Base-by-base conservation (phyloP, 2,888 invertebrate species). In the Thumatha senex region DNA sequence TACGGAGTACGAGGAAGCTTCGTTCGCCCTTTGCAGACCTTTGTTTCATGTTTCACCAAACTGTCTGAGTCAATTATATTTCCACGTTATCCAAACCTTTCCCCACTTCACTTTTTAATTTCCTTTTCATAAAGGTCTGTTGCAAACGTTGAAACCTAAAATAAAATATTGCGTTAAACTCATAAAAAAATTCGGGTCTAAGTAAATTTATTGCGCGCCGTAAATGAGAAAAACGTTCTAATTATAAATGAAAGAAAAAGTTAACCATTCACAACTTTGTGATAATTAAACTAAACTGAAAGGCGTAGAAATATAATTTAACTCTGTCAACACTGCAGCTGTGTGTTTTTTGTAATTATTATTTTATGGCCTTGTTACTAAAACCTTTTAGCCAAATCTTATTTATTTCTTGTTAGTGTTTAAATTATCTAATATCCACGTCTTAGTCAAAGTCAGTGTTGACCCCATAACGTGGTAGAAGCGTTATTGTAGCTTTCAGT, bases 21-120 rank as follows among this genome's bases (percentile, higher is more conserved):
- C 79, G 83, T 78, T 78, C 84, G 86, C 86, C 86, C 84, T 88
- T 86, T 83, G 63, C 74, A 72, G 76, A 82, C 83, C 86, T 84
- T 89, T 89, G 89, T 89, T 85, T 81, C 77, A 72, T 72, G 89
- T 89, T 85, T 81, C 77, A 72, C 72, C 66, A 69, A 71, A 74
- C 73, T 70, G 72, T 72, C 61, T 56, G 56, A 54, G 58, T 60
- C 67, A 67, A 71, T 76, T 73, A 73, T 69, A 62, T 64, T 69
- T 63, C 63, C 67, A 64, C 65, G 66, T 71, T 66, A 63, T 70
- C 60, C 58, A 64, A 61, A 67, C 65, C 65, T 62, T 58, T 46
- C 39, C 44, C 50, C 47, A 53, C 55, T 48, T 46, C 51, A 61
- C 43, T 57, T 67, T 65, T 61, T 61, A 59, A 67, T 65, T 63